Percentiles rank a stretch among this genome's conserved stretches.
Evolutionary conservation across 2,797 vertebrate species (phyloP).

Genomic region (Diplodus puntazzo): DNA sequence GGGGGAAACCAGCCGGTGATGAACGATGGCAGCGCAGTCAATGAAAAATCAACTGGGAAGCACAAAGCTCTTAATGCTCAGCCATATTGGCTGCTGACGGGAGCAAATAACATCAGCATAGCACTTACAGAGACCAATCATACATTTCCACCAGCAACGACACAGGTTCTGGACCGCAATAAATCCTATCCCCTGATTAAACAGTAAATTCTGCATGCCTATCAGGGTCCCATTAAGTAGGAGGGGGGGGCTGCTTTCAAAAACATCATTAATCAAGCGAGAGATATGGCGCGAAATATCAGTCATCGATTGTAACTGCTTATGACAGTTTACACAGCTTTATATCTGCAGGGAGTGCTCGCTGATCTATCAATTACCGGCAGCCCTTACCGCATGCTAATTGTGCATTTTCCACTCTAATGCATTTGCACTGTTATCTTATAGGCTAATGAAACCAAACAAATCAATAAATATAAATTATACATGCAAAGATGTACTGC

Average conservation of each 20-base stretch:
- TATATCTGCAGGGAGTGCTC: slow-evolving; percentile 96
- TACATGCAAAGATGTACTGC: slow-evolving; percentile 99
- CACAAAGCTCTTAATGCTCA: slow-evolving; percentile 88
- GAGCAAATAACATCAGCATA: slow-evolving; percentile 87
- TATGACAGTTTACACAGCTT: slow-evolving; percentile 99
- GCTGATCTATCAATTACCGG: slow-evolving; percentile 98
- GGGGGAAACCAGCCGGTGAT: slow-evolving; percentile 81
- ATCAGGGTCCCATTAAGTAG: slow-evolving; percentile 96
- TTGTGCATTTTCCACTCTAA: slow-evolving; percentile 99
- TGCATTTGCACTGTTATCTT: slow-evolving; percentile 99
- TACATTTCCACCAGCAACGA: slow-evolving; percentile 82
- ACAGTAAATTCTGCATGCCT: slow-evolving; percentile 98
- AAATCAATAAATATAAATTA: slow-evolving; percentile 99
- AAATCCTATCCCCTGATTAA: slow-evolving; percentile 96
- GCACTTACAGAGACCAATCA: slow-evolving; percentile 87
- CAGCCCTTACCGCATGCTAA: slow-evolving; percentile 94
- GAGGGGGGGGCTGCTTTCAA: slow-evolving; percentile 88
- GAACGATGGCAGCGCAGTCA: slow-evolving; percentile 86
- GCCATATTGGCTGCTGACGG: slow-evolving; percentile 88
- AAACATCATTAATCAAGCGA: slow-evolving; percentile 95
- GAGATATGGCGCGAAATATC: slow-evolving; percentile 95
- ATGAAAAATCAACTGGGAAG: slow-evolving; percentile 88
- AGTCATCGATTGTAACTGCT: slow-evolving; percentile 98
- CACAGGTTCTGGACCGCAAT: slow-evolving; percentile 79
- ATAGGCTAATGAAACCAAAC: slow-evolving; percentile 99